These are phyloP conservation scores for Galleria mellonella DNA, from an alignment of 1,140 invertebrate species.

Conservation along the genomic window DNA sequence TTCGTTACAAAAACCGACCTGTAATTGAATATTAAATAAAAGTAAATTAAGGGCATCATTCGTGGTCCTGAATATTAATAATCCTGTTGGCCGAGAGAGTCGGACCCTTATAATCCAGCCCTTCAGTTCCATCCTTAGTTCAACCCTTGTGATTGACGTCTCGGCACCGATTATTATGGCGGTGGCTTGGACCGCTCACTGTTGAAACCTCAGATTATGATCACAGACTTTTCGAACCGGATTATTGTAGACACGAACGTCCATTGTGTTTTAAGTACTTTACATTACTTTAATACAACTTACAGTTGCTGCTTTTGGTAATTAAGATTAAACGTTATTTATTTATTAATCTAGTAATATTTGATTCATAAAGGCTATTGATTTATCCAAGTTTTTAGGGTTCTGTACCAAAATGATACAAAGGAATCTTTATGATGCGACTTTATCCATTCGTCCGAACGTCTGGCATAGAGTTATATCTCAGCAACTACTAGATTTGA, in stretches of 20 bases:
- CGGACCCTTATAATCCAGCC: constrained; percentile 66
- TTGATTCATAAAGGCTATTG: too few species aligned
- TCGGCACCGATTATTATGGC: constrained; percentile 38
- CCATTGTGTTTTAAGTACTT: too few species aligned
- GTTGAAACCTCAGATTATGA: constrained; percentile 39
- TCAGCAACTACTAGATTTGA: too few species aligned
- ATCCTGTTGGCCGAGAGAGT: constrained; percentile 47
- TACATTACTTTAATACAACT: too few species aligned
- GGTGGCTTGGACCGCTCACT: constrained; percentile 30
- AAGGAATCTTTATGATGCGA: too few species aligned
- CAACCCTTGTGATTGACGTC: constrained; percentile 57
- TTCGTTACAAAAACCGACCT: constrained; percentile 22
- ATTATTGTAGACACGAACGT: constrained; percentile 1
- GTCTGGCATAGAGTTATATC: too few species aligned
- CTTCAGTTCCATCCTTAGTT: constrained; percentile 55
- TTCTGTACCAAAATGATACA: too few species aligned
- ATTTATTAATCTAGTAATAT: too few species aligned
- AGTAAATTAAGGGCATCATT: constrained; percentile 51
- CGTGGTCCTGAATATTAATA: constrained; percentile 57
- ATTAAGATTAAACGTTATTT: too few species aligned
- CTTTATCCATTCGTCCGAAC: too few species aligned
- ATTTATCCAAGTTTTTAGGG: too few species aligned
- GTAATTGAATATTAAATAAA: constrained; percentile 48
- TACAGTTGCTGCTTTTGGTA: too few species aligned
- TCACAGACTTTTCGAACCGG: constrained; percentile 28